Base-by-base conservation (phyloP, 2,888 invertebrate species). In the Eulithis testata region DNA sequence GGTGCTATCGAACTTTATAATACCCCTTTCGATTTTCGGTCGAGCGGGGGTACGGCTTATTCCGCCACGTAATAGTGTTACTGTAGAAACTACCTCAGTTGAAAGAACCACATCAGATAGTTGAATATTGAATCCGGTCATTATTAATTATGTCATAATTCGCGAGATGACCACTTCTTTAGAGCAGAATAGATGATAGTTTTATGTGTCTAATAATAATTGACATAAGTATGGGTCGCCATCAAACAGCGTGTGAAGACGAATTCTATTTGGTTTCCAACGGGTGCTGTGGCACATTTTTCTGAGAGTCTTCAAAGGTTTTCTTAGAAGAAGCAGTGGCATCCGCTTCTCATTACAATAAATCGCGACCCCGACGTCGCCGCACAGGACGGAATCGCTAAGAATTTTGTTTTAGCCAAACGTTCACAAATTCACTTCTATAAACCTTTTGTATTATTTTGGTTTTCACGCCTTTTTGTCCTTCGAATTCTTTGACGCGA, bases 301-400 rank as follows among this genome's bases (percentile, higher is more conserved):
- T 91, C 89, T 87, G 71, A 86, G 88, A 89, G 85, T 79, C 81
- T 75, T 82, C 85, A 84, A 85, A 83, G 81, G 77, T 89, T 89
- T 91, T 90, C 91, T 87, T 72, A 87, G 88, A 91, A 91, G 82
- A 78, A 77, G 74, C 82, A 77, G 83, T 81, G 87, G 90, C 84
- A 88, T 89, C 81, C 85, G 77, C 72, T 81, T 75, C 87, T 90
- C 88, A 88, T 91, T 90, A 91, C 90, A 91, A 93, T 93, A 93
- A 92, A 93, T 92, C 87, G 83, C 81, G 71, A 79, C 81, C 82
- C 81, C 82, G 87, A 86, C 88, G 84, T 83, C 86, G 90, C 94
- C 94, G 91, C 94, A 94, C 94, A 94, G 89, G 94, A 90, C 85
- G 92, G 90, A 89, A 85, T 83, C 89, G 91, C 90, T 66, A 90